Conservation (phyloP, 2,113 vertebrate genomes). For the Cryptotis parvus region DNA sequence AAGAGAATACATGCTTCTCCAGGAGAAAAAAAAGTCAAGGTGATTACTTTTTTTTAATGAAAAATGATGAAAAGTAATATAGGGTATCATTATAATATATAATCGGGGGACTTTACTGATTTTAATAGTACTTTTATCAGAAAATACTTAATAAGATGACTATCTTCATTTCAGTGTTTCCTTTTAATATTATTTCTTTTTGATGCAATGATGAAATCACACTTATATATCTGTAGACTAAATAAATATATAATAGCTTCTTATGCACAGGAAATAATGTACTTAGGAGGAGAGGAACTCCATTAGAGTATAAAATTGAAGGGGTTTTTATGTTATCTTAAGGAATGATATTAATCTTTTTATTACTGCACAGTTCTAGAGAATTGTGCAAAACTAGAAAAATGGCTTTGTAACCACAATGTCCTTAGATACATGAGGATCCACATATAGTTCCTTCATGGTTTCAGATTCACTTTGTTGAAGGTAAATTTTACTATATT, state of each 20-base stretch:
- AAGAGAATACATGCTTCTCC: not conserved
- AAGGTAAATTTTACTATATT: constrained; percentile 69
- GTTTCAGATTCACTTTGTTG: constrained; percentile 72
- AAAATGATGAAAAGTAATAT: not conserved
- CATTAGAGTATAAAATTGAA: constrained; percentile 73
- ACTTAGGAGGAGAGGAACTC: constrained; percentile 71
- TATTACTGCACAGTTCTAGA: constrained; percentile 53
- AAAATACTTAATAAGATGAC: not conserved
- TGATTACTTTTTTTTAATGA: not conserved
- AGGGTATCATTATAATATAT: not conserved
- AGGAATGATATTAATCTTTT: constrained; percentile 79
- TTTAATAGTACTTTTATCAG: not conserved
- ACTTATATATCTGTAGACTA: constrained; percentile 56
- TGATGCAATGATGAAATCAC: constrained; percentile 35
- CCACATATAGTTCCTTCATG: constrained; percentile 58
- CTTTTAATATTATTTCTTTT: constrained; percentile 53
- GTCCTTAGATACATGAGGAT: constrained; percentile 71
- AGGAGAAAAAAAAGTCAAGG: not conserved
- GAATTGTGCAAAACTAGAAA: constrained; percentile 72
- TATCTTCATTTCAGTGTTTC: not conserved
- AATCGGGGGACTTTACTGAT: not conserved
- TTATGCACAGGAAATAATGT: constrained; percentile 78
- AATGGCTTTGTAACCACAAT: constrained; percentile 68
- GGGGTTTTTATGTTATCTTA: constrained; percentile 76
- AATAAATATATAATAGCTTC: constrained; percentile 79